Conservation (phyloP, 2,797 vertebrate species). For the Nyctalus aviator region DNA sequence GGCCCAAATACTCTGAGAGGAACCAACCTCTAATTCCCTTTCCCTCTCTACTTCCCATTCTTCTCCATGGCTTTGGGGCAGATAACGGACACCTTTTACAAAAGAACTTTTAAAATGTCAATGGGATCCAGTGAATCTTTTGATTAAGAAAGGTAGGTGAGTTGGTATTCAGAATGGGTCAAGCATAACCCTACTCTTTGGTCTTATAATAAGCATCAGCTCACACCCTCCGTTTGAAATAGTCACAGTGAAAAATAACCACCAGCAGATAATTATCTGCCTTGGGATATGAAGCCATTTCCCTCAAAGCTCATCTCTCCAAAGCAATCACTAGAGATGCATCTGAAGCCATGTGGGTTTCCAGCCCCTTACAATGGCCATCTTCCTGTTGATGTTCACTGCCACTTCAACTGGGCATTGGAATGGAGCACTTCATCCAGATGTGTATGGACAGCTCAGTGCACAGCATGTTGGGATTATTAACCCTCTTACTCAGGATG, state of each 20-base stretch:
- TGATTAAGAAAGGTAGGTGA: neutral
- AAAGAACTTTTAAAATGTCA: neutral
- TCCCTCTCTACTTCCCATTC: neutral
- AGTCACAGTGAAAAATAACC: neutral
- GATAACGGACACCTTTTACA: neutral
- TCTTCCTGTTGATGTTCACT: neutral
- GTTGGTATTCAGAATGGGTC: neutral
- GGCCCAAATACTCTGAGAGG: neutral
- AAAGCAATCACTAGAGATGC: neutral
- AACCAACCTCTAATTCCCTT: neutral
- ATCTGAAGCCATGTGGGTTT: neutral
- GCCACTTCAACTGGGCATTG: neutral
- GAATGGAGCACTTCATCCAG: constrained; percentile 20
- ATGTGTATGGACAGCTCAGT: constrained; percentile 47
- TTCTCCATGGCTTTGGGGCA: neutral
- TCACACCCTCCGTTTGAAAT: neutral
- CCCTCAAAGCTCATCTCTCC: neutral
- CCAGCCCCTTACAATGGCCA: neutral
- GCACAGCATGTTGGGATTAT: constrained; percentile 61
- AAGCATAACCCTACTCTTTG: neutral
- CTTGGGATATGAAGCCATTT: neutral
- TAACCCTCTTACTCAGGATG: constrained; percentile 70
- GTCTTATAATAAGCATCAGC: neutral
- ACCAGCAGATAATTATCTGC: neutral
- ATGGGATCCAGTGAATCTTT: neutral